Evolutionary conservation across 1,140 invertebrate genomes (phyloP).

Genomic region (Drosophila arawakana): DNA sequence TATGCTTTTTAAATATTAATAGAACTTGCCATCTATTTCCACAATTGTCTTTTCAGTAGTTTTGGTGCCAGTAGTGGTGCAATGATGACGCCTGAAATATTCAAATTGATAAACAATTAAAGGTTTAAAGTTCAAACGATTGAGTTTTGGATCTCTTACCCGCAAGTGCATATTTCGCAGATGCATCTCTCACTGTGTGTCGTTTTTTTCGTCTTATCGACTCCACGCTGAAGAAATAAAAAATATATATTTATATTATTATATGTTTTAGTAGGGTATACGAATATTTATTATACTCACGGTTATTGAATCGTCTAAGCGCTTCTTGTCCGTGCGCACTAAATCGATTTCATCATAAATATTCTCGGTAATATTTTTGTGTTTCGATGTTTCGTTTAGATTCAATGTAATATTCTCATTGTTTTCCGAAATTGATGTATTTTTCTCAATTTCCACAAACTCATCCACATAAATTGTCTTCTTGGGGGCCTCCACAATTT

Average conservation of each 20-base stretch:
- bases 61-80: constrained; percentile 66
- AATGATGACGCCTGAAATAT: constrained; percentile 73
- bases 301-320: constrained; percentile 78
- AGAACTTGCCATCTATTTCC: constrained; percentile 58
- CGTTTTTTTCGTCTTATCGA: constrained; percentile 85
- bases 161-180: constrained; percentile 95
- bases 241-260: constrained; percentile 17
- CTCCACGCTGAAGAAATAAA: constrained; percentile 60
- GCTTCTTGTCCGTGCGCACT: constrained; percentile 68
- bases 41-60: constrained; percentile 64
- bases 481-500: constrained; percentile 81
- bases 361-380: constrained; percentile 82
- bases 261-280: constrained; percentile 46
- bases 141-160: constrained; percentile 87
- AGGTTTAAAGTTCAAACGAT: background rate
- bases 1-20: background rate
- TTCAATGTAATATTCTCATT: constrained; percentile 77
- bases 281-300: constrained; percentile 47
- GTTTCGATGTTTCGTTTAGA: constrained; percentile 79
- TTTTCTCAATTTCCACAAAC: constrained; percentile 83
- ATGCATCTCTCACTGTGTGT: constrained; percentile 92
- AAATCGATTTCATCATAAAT: constrained; percentile 84
- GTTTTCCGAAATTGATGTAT: constrained; percentile 77
- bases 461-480: constrained; percentile 83
- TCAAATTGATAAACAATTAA: background rate